A percentile compares a stretch with the other conserved stretches of the same genome.
Evolutionary conservation across 2,888 invertebrate species (phyloP).

Genomic region (Malthinus flaveolus): DNA sequence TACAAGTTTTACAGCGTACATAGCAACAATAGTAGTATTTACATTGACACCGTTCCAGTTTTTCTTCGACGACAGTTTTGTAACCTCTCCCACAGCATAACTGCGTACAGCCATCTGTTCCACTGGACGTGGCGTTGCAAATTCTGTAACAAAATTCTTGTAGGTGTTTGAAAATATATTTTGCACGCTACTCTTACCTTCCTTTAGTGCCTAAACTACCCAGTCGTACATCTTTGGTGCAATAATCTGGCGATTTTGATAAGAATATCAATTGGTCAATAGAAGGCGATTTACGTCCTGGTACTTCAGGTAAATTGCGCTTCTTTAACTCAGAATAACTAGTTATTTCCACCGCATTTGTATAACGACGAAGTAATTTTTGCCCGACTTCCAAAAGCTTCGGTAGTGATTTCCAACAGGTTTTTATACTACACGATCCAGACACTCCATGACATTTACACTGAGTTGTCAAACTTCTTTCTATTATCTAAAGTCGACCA

Average conservation of each 20-base stretch:
- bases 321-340: conserved; percentile 1
- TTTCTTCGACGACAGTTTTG: conserved; percentile 66
- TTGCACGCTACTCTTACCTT: conserved; percentile 60
- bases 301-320: conserved; percentile 44
- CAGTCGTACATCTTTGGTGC: conserved; percentile 70
- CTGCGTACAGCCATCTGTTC: conserved; percentile 73
- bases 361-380: conserved; percentile 63
- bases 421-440: conserved; percentile 79
- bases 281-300: conserved; percentile 51
- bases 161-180: neutral
- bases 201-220: conserved; percentile 79
- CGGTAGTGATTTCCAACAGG: conserved; percentile 78
- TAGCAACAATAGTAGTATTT: conserved; percentile 88
- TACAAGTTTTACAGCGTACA: conserved; percentile 83
- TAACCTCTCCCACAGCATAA: conserved; percentile 86
- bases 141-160: conserved; percentile 56
- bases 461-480: conserved; percentile 62
- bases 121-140: conserved; percentile 70
- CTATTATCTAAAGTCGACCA: conserved; percentile 62
- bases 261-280: conserved; percentile 71
- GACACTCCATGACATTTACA: conserved; percentile 88
- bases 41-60: conserved; percentile 78
- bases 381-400: conserved; percentile 59
- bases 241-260: conserved; percentile 83
- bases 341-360: conserved; percentile 59